Base-by-base conservation (phyloP, 2,797 vertebrate genomes). In the Cirrhinus mrigala region DNA sequence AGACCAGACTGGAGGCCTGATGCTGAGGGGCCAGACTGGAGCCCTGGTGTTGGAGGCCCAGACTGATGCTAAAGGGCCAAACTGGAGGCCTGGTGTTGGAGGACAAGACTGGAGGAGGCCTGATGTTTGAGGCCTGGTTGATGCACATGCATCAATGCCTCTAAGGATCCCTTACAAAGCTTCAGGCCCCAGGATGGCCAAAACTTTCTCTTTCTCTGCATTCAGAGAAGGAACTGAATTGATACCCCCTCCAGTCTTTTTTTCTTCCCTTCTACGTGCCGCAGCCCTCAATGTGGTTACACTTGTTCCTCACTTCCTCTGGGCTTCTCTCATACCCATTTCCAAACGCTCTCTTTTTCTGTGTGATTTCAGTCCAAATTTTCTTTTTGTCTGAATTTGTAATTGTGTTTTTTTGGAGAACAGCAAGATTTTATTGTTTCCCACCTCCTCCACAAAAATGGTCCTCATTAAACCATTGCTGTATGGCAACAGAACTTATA, bases 181-280 rank as follows among this genome's bases (percentile, higher is more conserved):
- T 50, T 81, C 79, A 37, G 50, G 79, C 6, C 8, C 66, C 52
- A 81, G 66, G 16, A 60, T 62, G 18, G 48, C 44, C 79, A 69
- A 37, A 37, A 80, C 24, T 12, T 20, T 66, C 15, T 66, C 37
- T 48, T 64, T 40, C n/a, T 16, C 40, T 11, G 40, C 37, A 80
- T 15, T 81, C 24, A 81, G 44, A 24, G n/a, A 24, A n/a, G 48
- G 44, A 7, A 50, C 7, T 5, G 20, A 48, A 16, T 9, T 48
- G 20, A 62, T 29, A 27, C 62, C 62, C 2, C 66, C 18, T 58
- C 48, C 80, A 46, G 80, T 71, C 11, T 50, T 69, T 4, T 71
- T 44, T 5, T 20, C 40, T 46, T 46, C 22, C 40, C 22, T 70
- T 70, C 22, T n/a, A 46, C 1, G 0, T 46, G 4, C 40, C 5